A percentile compares a stretch with the other conserved stretches of the same genome.
phyloP scores from a whole-genome alignment of 2,113 vertebrate species.

The Petroica traversi region DNA sequence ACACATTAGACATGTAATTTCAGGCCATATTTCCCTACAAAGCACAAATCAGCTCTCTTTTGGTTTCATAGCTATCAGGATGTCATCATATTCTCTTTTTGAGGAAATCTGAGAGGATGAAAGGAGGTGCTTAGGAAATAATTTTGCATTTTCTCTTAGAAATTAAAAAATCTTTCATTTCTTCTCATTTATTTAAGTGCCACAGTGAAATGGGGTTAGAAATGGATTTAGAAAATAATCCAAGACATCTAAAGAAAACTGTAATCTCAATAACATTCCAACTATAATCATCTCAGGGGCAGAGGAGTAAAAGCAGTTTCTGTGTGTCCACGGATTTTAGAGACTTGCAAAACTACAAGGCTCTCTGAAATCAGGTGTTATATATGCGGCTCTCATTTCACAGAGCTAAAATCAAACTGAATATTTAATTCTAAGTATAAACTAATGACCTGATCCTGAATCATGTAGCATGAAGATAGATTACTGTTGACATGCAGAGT shows the following conservation, averaged over 20 bases:
- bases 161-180: slow-evolving; percentile 45
- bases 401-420: slow-evolving; percentile 52
- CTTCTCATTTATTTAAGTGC: slow-evolving; percentile 20
- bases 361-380: slow-evolving; percentile 28
- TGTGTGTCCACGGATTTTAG: not conserved
- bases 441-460: slow-evolving; percentile 59
- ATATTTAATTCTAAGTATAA: slow-evolving; percentile 57
- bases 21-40: slow-evolving; percentile 32
- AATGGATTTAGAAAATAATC: slow-evolving; percentile 43
- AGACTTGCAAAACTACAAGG: not conserved
- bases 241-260: slow-evolving; percentile 32
- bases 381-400: slow-evolving; percentile 22
- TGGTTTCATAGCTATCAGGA: not conserved
- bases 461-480: slow-evolving; percentile 48
- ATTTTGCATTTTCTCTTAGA: slow-evolving; percentile 25
- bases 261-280: not conserved
- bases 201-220: not conserved
- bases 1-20: slow-evolving; percentile 41
- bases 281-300: not conserved
- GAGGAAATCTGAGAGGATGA: not conserved
- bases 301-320: not conserved
- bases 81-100: not conserved
- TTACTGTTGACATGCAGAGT: slow-evolving; percentile 55
- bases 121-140: not conserved
- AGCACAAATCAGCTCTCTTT: not conserved